Evolutionary conservation across 2,113 vertebrate species (phyloP).

Genomic region (Perca flavescens): DNA sequence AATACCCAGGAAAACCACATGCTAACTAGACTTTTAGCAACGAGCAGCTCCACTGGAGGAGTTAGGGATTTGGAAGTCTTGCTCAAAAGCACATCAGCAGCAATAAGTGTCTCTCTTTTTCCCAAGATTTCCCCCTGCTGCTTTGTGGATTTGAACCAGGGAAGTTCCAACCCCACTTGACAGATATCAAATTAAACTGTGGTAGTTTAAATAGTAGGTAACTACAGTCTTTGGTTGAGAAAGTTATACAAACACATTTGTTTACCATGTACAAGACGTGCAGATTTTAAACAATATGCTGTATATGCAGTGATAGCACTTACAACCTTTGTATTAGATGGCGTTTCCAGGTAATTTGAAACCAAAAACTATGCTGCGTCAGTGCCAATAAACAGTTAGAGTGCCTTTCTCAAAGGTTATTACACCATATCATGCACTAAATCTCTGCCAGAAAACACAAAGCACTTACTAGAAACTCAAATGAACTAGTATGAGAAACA

Average conservation of each 20-base stretch:
- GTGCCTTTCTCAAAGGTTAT: slow-evolving; percentile 40
- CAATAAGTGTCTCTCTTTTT: neutral
- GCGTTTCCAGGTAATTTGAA: slow-evolving; percentile 52
- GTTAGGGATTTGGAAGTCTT: neutral
- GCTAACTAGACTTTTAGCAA: neutral
- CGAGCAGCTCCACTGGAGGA: neutral
- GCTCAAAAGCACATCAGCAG: slow-evolving; percentile 10
- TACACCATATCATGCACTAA: slow-evolving; percentile 29
- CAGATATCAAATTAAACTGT: slow-evolving; percentile 23
- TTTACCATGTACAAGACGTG: neutral
- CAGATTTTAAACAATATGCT: slow-evolving; percentile 3
- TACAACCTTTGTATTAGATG: slow-evolving; percentile 14
- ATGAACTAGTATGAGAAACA: slow-evolving; percentile 45
- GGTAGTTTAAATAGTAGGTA: slow-evolving; percentile 7
- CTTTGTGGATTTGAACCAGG: slow-evolving; percentile 19
- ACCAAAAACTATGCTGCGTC: neutral
- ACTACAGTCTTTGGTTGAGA: slow-evolving; percentile 3
- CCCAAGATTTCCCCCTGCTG: slow-evolving; percentile 1
- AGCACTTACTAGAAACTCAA: slow-evolving; percentile 52
- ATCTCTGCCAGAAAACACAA: slow-evolving; percentile 57
- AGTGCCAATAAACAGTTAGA: slow-evolving; percentile 49
- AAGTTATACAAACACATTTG: neutral
- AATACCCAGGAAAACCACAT: neutral
- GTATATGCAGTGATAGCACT: neutral
- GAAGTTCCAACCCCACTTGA: slow-evolving; percentile 6